Base-by-base conservation (phyloP, 2,888 invertebrate species). In the Cecidostiba fungosa region DNA sequence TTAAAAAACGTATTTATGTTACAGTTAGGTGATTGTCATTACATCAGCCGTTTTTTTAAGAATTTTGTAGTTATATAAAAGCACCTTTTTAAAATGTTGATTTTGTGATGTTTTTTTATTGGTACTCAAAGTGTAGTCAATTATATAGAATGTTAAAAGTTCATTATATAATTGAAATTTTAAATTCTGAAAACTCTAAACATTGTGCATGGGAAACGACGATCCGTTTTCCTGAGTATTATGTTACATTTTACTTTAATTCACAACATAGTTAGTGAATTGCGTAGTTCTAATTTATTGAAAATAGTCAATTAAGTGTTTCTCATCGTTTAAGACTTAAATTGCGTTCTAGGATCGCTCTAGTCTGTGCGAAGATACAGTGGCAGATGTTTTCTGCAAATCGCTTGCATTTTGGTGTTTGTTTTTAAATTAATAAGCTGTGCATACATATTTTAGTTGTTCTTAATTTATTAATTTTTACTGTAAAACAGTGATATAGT, bases 361-460 rank as follows among this genome's bases (percentile, higher is more conserved):
- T 87, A 87, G 87, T 87, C 87, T 82, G n/a, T 83, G 54, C 77
- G 62, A 82, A 83, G 50, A 79, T 87, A 79, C 54, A 36, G 80
- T 54, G 10, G 73, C 69, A 83, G 82, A 66, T 77, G 14, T 43
- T 39, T 79, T 83, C 47, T 74, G 80, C 83, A 70, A 59, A 72
- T 80, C 5, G 80, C 86, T 86, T 83, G 80, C 80, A 73, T 77
- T 84, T 82, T 70, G 86, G 78, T 84, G 82, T 84, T 79, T 79
- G 86, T 77, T 82, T 84, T 85, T 76, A 82, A 81, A 69, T 14
- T 80, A 72, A n/a, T 80, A 72, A n/a, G 77, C 36, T 36, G 39
- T 84, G 43, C 70, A 81, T 43, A 50, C 62, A 82, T 76, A 62
- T 79, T 62, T 72, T 32, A 10, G 43, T 72, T 43, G 1, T 29